These are phyloP conservation scores for Anthoscopus minutus DNA, from an alignment of 2,113 vertebrate species.

Conservation along the genomic window DNA sequence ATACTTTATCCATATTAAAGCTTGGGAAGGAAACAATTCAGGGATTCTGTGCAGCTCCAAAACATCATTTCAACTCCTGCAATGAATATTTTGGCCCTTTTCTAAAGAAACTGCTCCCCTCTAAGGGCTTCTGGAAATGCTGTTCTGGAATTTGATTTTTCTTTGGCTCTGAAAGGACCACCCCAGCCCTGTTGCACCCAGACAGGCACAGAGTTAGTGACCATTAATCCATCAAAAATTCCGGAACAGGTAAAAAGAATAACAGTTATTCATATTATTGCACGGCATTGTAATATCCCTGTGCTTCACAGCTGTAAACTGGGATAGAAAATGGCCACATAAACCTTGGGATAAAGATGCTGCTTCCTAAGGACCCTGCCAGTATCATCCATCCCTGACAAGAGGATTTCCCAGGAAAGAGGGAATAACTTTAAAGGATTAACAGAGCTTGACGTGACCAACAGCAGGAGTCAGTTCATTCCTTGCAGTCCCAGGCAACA, in stretches of 20 bases:
- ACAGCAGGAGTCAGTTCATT: neutral
- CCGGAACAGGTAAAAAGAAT: neutral
- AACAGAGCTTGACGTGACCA: neutral
- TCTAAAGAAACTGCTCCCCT: neutral
- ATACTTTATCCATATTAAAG: neutral
- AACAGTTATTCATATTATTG: neutral
- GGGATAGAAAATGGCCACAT: accelerated
- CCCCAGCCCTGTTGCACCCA: accelerated
- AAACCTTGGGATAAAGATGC: neutral
- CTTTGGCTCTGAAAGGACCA: neutral
- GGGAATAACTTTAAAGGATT: neutral
- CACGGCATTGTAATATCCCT: accelerated
- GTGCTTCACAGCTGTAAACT: neutral
- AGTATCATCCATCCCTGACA: neutral
- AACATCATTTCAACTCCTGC: neutral
- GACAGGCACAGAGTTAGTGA: neutral
- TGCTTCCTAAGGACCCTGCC: neutral
- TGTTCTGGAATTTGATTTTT: neutral
- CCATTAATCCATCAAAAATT: neutral
- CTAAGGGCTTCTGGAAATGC: neutral
- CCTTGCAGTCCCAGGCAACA: neutral
- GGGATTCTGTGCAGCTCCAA: neutral
- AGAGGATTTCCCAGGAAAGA: neutral
- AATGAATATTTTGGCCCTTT: neutral
- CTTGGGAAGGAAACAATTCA: neutral